Conservation (phyloP, 2,113 vertebrate genomes). For the Nesospiza acunhae region DNA sequence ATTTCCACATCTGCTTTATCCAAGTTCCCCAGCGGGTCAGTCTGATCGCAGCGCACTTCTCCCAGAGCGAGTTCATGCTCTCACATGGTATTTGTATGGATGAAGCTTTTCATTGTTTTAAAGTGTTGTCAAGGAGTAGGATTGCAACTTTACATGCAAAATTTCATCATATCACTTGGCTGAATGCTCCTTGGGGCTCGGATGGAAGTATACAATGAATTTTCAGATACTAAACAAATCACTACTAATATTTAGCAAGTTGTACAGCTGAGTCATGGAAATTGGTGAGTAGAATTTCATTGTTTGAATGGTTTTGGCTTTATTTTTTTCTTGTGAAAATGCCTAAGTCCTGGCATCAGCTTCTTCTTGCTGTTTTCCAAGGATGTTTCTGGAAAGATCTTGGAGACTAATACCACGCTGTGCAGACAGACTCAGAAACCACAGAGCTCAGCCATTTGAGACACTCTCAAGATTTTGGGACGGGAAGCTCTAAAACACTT, state of each 20-base stretch:
- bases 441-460: neutral
- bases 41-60: neutral
- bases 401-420: neutral
- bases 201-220: neutral
- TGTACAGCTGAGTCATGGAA: neutral
- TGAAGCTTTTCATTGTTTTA: constrained; percentile 19
- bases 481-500: neutral
- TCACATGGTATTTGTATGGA: neutral
- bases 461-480: neutral
- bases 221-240: neutral
- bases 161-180: neutral
- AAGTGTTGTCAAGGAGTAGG: constrained; percentile 11
- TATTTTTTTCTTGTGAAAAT: neutral
- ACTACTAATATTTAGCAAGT: neutral
- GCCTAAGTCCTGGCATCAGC: neutral
- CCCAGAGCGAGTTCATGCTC: neutral
- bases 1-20: constrained; percentile 7
- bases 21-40: neutral
- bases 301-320: neutral
- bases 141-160: neutral
- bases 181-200: neutral
- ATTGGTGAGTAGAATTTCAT: neutral
- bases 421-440: neutral
- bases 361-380: neutral
- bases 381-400: neutral